Evolutionary conservation across 1,140 invertebrate species (phyloP).

Genomic region (Caenorhabditis latens): DNA sequence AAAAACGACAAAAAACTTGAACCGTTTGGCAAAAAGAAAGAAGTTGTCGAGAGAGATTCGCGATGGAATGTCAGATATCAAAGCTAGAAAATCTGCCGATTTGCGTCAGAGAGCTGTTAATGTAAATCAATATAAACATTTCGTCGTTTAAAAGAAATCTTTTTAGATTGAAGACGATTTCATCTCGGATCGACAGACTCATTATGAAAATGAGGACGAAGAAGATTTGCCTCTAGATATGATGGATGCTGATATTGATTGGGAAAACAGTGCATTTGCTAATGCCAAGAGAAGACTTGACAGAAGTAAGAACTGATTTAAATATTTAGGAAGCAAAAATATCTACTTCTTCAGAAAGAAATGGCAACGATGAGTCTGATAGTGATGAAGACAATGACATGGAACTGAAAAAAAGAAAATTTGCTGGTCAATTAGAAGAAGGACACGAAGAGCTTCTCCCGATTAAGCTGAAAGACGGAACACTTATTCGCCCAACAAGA

Average conservation of each 20-base stretch:
- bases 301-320: slow-evolving; percentile 52
- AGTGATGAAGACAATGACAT: slow-evolving; percentile 58
- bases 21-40: slow-evolving; percentile 57
- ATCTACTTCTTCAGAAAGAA: slow-evolving; percentile 19
- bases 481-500: slow-evolving; percentile 68
- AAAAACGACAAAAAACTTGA: slow-evolving; percentile 60
- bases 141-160: background rate
- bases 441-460: slow-evolving; percentile 72
- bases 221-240: slow-evolving; percentile 68
- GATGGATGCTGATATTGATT: slow-evolving; percentile 69
- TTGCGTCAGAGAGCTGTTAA: slow-evolving; percentile 51
- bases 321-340: slow-evolving; percentile 1
- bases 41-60: slow-evolving; percentile 48
- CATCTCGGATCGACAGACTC: slow-evolving; percentile 58
- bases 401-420: slow-evolving; percentile 67
- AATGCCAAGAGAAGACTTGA: slow-evolving; percentile 69
- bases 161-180: slow-evolving; percentile 69
- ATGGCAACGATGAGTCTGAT: slow-evolving; percentile 20
- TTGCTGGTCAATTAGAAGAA: slow-evolving; percentile 68
- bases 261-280: slow-evolving; percentile 77
- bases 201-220: slow-evolving; percentile 64
- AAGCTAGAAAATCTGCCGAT: slow-evolving; percentile 47
- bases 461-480: slow-evolving; percentile 71
- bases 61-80: slow-evolving; percentile 56
- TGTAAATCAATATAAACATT: slow-evolving; percentile 41